Evolutionary conservation across 2,797 vertebrate genomes (phyloP).

Genomic region (Helicolenus hilgendorfi): DNA sequence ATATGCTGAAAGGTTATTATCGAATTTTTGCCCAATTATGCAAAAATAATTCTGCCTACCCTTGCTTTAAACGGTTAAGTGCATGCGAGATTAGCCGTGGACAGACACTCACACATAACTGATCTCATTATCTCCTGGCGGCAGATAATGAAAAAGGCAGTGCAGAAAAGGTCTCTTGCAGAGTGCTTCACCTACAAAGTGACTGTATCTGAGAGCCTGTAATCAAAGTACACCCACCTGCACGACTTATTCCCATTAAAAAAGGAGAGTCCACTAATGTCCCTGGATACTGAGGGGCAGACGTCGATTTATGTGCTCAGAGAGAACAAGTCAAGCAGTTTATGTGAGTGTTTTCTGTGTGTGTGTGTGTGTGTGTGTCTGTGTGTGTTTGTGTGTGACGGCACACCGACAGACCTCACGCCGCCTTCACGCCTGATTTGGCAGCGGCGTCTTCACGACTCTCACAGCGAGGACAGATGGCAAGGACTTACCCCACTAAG

Average conservation of each 20-base stretch:
- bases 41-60: too few relatives aligned
- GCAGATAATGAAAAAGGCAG: neutral
- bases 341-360: neutral
- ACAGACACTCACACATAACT: neutral
- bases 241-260: neutral
- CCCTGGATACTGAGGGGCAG: neutral
- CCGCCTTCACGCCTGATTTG: constrained; percentile 75
- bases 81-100: accelerated
- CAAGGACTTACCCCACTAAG: constrained; percentile 81
- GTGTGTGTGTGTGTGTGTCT: neutral
- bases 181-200: neutral
- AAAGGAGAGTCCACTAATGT: neutral
- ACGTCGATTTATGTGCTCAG: constrained; percentile 20
- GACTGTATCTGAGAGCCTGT: neutral
- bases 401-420: constrained; percentile 26
- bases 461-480: constrained; percentile 87
- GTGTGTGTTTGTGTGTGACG: neutral
- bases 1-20: too few relatives aligned
- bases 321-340: constrained; percentile 38
- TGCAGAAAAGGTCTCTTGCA: neutral
- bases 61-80: too few relatives aligned
- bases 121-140: too few relatives aligned
- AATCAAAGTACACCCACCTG: constrained; percentile 10
- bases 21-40: too few relatives aligned
- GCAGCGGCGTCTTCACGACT: constrained; percentile 63